Evolutionary conservation across 2,888 invertebrate genomes (phyloP).

Genomic region (Troides oblongomaculatus): DNA sequence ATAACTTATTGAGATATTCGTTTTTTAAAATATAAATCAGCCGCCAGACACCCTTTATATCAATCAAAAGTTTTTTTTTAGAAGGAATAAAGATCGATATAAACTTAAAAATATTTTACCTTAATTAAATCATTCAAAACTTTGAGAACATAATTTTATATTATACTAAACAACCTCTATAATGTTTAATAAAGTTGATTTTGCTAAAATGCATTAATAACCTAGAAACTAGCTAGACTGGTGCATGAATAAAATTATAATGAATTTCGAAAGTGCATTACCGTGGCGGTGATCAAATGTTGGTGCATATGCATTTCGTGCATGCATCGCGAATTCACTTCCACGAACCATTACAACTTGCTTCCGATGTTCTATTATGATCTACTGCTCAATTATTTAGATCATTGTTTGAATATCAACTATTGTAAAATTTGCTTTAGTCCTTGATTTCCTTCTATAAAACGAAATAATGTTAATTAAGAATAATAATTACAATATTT

Average conservation of each 20-base stretch:
- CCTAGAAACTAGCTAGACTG: constrained; percentile 42
- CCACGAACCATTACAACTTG: constrained; percentile 29
- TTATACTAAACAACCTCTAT: not conserved
- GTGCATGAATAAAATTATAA: constrained; percentile 73
- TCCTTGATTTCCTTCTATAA: not conserved
- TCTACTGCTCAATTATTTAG: constrained; percentile 24
- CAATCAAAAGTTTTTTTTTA: too few species aligned
- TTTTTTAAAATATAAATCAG: too few species aligned
- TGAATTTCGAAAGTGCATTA: constrained; percentile 61
- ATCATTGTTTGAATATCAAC: not conserved
- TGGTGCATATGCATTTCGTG: constrained; percentile 54
- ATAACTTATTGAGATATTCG: too few species aligned
- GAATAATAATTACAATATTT: not conserved
- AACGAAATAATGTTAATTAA: not conserved
- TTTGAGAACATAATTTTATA: too few species aligned
- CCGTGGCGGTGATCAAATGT: constrained; percentile 57
- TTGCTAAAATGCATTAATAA: constrained; percentile 47
- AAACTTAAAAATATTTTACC: too few species aligned
- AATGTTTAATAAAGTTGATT: not conserved
- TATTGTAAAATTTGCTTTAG: not conserved
- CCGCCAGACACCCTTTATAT: too few species aligned
- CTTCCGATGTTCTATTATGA: constrained; percentile 29
- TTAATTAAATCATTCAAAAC: not conserved
- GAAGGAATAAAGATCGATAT: too few species aligned
- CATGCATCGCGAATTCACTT: constrained; percentile 33